Evolutionary conservation across 2,888 invertebrate species (phyloP).

Genomic region (Volucella inanis): DNA sequence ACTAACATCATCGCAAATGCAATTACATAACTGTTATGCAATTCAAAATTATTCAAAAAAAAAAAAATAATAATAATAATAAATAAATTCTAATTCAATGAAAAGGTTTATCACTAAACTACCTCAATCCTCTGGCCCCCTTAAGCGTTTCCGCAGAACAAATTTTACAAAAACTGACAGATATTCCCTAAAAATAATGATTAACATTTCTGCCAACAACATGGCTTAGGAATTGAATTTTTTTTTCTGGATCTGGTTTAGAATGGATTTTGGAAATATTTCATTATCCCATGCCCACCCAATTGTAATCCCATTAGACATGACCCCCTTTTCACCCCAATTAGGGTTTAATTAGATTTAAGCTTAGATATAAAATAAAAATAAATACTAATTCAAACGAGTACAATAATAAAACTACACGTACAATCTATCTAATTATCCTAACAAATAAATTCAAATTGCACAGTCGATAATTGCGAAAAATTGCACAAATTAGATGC

Average conservation of each 20-base stretch:
- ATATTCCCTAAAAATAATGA: constrained; percentile 65
- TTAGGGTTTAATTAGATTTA: constrained; percentile 64
- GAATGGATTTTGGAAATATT: constrained; percentile 38
- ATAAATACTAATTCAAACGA: constrained; percentile 5
- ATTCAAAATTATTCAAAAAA: constrained; percentile 15
- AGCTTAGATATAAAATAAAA: constrained; percentile 45
- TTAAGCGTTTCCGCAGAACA: neutral
- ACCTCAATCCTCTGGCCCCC: neutral
- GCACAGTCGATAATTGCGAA: constrained; percentile 70
- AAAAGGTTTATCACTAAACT: constrained; percentile 33
- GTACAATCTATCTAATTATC: constrained; percentile 51
- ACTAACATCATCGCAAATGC: constrained; percentile 24
- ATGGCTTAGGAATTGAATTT: constrained; percentile 10
- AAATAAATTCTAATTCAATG: constrained; percentile 54
- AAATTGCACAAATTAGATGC: constrained; percentile 62
- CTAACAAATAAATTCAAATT: constrained; percentile 68
- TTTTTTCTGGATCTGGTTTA: neutral
- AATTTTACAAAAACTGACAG: constrained; percentile 60
- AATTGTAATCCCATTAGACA: neutral
- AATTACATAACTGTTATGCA: constrained; percentile 32
- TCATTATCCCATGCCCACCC: constrained; percentile 31
- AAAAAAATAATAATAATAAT: constrained; percentile 1
- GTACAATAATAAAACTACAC: constrained; percentile 25
- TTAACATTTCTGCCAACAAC: constrained; percentile 68
- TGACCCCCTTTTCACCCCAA: neutral